Conservation (phyloP, 2,888 invertebrate species). For the Pristionchus maxplancki region DNA sequence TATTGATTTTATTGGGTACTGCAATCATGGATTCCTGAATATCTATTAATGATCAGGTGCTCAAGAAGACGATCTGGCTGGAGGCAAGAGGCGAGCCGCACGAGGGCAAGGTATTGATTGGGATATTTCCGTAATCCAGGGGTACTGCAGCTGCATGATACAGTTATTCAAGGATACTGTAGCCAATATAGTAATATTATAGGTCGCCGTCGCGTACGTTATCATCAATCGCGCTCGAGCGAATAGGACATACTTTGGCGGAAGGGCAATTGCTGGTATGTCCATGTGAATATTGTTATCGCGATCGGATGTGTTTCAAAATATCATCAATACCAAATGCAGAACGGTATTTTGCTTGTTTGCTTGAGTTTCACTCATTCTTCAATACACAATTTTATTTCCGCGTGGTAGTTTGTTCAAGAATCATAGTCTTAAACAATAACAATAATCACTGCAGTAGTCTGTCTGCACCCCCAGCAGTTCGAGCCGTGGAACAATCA, state of each 20-base stretch:
- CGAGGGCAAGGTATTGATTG: background rate
- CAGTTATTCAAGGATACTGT: too few relatives aligned
- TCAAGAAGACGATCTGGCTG: conserved; percentile 25
- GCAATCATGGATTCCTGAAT: background rate
- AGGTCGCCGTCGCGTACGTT: background rate
- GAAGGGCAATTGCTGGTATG: background rate
- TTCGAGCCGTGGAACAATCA: background rate
- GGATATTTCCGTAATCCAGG: background rate
- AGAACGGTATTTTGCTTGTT: background rate
- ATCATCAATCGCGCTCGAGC: background rate
- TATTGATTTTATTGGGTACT: too few relatives aligned
- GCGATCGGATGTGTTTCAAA: background rate
- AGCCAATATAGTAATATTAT: background rate
- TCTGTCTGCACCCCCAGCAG: background rate
- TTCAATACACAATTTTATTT: background rate
- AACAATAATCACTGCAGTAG: background rate
- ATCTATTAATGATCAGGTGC: background rate
- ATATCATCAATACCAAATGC: background rate
- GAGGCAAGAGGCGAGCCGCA: background rate
- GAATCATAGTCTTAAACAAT: background rate
- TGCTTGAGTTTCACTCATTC: background rate
- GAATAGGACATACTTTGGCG: background rate
- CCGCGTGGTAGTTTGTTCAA: background rate
- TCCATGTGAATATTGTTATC: too few relatives aligned
- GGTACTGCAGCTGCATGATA: background rate